phyloP scores from a whole-genome alignment of 2,113 vertebrate genomes.

The Galeopterus variegatus region DNA sequence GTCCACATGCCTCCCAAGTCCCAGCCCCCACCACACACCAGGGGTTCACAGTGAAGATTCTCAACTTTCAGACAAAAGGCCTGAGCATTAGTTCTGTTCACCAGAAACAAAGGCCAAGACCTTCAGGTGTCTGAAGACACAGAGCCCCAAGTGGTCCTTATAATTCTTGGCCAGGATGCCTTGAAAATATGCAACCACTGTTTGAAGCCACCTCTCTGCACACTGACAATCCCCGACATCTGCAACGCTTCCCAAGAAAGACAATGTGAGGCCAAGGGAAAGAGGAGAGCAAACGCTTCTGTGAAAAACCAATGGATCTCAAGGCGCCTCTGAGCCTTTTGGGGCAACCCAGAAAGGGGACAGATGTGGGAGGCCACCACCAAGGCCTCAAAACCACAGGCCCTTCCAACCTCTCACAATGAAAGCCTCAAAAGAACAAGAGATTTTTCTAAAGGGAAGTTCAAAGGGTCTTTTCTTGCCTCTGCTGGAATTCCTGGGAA shows the following conservation, averaged over 20 bases:
- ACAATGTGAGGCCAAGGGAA: not conserved
- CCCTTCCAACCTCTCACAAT: not conserved
- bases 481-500: not conserved
- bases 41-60: not conserved
- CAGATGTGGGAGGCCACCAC: not conserved
- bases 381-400: constrained; percentile 24
- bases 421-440: not conserved
- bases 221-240: not conserved
- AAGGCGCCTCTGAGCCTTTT: constrained; percentile 39
- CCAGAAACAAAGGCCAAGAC: not conserved
- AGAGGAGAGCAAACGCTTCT: constrained; percentile 47
- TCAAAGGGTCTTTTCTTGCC: not conserved
- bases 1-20: rapidly evolving
- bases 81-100: not conserved
- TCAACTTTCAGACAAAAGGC: not conserved
- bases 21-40: rapidly evolving
- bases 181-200: constrained; percentile 48
- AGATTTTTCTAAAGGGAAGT: constrained; percentile 26
- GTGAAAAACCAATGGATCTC: not conserved
- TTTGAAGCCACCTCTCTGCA: not conserved
- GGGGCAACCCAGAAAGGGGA: not conserved
- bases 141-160: not conserved
- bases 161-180: constrained; percentile 11
- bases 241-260: not conserved
- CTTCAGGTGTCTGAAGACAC: not conserved